These are phyloP conservation scores for Lutjanus argentimaculatus DNA, from an alignment of 2,797 vertebrate genomes.

Conservation along the genomic window DNA sequence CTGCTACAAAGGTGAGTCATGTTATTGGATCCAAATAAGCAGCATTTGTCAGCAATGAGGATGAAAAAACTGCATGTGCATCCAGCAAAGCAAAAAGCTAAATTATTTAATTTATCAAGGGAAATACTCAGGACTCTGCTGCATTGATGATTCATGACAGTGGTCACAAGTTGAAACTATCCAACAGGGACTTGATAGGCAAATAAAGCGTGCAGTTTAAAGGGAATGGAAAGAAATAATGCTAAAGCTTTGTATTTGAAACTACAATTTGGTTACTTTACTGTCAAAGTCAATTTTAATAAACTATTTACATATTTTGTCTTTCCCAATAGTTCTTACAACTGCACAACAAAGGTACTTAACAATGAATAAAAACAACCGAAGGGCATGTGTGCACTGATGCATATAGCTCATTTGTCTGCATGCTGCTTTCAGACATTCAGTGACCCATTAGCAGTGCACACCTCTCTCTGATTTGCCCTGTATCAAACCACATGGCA, in stretches of 20 bases:
- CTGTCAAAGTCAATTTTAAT: neutral
- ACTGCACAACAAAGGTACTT: constrained; percentile 43
- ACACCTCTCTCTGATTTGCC: constrained; percentile 43
- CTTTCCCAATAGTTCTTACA: constrained; percentile 3
- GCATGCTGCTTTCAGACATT: constrained; percentile 42
- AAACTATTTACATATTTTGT: neutral
- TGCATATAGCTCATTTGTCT: constrained; percentile 58
- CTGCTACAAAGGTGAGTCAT: constrained; percentile 1
- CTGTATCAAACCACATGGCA: constrained; percentile 38
- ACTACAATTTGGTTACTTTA: neutral
- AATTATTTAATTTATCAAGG: constrained; percentile 36
- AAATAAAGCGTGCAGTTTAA: constrained; percentile 1
- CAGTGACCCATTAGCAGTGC: constrained; percentile 48
- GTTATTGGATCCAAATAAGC: constrained; percentile 2
- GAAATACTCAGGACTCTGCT: constrained; percentile 23
- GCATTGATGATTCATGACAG: constrained; percentile 49
- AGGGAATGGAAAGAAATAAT: neutral
- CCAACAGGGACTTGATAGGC: constrained; percentile 9
- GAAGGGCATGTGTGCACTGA: constrained; percentile 44
- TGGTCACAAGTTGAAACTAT: constrained; percentile 25
- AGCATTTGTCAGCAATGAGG: constrained; percentile 10
- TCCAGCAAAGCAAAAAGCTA: constrained; percentile 39
- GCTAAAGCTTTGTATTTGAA: constrained; percentile 1
- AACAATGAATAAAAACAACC: constrained; percentile 50
- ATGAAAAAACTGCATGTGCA: constrained; percentile 3